Percentiles rank a stretch among this genome's conserved stretches.
Evolutionary conservation across 2,888 invertebrate species (phyloP).

Genomic region (Hypomecis atomaria): DNA sequence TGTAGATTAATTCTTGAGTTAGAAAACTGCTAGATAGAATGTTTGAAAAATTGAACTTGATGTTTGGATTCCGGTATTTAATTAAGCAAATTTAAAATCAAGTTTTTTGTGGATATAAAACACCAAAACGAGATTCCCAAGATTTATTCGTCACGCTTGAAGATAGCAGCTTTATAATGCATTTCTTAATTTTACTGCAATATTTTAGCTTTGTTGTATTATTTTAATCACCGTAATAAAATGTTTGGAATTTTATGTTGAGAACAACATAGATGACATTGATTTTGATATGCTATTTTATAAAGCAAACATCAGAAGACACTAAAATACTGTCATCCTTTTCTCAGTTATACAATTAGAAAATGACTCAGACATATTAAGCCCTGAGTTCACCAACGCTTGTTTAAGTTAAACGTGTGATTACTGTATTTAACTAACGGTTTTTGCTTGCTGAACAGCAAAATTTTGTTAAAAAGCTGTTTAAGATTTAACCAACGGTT

Average conservation of each 20-base stretch:
- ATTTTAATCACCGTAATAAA: background rate
- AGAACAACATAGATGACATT: background rate
- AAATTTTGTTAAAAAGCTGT: too few species aligned
- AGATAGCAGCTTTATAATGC: background rate
- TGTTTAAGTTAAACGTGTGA: too few species aligned
- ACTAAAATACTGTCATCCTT: background rate
- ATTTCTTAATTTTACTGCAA: constrained; percentile 1
- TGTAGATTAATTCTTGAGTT: constrained; percentile 1
- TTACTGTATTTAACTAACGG: too few species aligned
- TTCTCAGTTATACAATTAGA: too few species aligned
- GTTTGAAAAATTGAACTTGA: constrained; percentile 4
- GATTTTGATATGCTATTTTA: background rate
- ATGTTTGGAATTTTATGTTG: background rate
- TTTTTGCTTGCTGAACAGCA: too few species aligned
- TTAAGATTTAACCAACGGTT: too few species aligned
- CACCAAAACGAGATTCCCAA: constrained; percentile 5
- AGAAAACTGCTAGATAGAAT: background rate
- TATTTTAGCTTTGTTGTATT: background rate
- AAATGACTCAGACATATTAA: too few species aligned
- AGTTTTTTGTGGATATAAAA: background rate
- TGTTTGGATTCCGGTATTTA: background rate
- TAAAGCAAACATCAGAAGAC: background rate
- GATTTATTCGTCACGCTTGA: constrained; percentile 14
- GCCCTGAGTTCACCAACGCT: too few species aligned
- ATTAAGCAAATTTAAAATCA: constrained; percentile 4